A percentile compares a stretch with the other conserved stretches of the same genome.
Evolutionary conservation across 2,113 vertebrate species (phyloP).

Genomic region (Panthera leo): DNA sequence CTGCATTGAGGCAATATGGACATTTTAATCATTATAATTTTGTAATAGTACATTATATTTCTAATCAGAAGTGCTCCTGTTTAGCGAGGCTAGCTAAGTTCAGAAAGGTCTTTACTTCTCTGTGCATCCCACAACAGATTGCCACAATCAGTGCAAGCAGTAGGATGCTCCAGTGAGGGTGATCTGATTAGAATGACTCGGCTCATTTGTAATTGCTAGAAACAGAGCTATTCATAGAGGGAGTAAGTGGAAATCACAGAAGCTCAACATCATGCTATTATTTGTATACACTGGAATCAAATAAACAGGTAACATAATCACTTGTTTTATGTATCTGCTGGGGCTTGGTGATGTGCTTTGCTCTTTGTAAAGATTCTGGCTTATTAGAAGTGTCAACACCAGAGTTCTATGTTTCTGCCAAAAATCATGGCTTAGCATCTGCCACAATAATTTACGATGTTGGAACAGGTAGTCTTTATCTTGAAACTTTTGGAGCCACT

Average conservation of each 20-base stretch:
- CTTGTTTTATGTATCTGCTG: neutral
- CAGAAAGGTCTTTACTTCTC: constrained; percentile 4
- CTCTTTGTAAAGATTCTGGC: neutral
- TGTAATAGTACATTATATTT: neutral
- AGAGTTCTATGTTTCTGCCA: constrained; percentile 32
- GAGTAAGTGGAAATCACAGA: constrained; percentile 38
- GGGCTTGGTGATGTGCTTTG: neutral
- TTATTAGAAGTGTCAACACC: constrained; percentile 55
- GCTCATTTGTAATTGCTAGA: constrained; percentile 70
- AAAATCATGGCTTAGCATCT: constrained; percentile 70
- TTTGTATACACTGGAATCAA: constrained; percentile 40
- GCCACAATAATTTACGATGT: constrained; percentile 55
- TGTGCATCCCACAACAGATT: constrained; percentile 24
- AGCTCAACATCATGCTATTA: neutral
- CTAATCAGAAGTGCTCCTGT: neutral
- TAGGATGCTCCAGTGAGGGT: neutral
- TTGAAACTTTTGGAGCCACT: constrained; percentile 64
- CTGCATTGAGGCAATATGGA: neutral
- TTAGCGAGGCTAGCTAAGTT: neutral
- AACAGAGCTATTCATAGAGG: neutral
- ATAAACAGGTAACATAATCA: neutral
- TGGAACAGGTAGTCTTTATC: constrained; percentile 56
- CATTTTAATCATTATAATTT: neutral
- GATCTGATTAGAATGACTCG: neutral
- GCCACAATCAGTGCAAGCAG: neutral